Evolutionary conservation across 2,113 vertebrate species (phyloP).

Genomic region (Aptenodytes patagonicus): DNA sequence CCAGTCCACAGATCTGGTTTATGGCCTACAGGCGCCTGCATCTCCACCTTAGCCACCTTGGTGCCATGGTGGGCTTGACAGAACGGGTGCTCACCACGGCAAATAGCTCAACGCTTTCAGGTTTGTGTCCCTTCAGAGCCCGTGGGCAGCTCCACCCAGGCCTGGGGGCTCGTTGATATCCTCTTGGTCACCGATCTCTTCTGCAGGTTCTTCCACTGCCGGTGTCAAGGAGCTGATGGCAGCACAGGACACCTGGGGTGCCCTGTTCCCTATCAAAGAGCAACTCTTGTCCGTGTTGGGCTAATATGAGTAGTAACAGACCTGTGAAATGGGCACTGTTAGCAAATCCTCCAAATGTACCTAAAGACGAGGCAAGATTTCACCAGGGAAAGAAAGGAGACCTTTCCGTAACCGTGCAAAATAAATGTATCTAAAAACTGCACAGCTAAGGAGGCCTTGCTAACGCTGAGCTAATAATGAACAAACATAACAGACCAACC

Average conservation of each 20-base stretch:
- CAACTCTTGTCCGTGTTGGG: not conserved
- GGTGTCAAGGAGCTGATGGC: not conserved
- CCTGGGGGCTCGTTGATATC: not conserved
- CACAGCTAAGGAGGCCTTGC: not conserved
- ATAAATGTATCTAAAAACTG: not conserved
- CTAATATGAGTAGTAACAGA: not conserved
- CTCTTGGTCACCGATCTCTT: not conserved
- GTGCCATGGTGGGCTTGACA: not conserved
- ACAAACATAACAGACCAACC: not conserved
- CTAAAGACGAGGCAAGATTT: not conserved
- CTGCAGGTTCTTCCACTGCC: not conserved
- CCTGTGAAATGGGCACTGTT: not conserved
- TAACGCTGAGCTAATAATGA: not conserved
- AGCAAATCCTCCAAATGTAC: not conserved
- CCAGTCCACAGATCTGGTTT: not conserved
- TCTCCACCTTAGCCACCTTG: not conserved
- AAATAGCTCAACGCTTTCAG: not conserved
- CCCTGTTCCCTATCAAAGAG: not conserved
- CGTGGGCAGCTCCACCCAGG: not conserved
- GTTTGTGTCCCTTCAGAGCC: not conserved
- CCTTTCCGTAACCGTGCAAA: not conserved
- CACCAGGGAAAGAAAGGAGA: not conserved
- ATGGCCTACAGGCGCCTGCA: not conserved
- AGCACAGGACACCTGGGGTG: not conserved
- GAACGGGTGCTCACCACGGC: accelerated